These are phyloP conservation scores for Caenorhabditis sp. DNA, from an alignment of 2,888 invertebrate genomes.

Conservation along the genomic window DNA sequence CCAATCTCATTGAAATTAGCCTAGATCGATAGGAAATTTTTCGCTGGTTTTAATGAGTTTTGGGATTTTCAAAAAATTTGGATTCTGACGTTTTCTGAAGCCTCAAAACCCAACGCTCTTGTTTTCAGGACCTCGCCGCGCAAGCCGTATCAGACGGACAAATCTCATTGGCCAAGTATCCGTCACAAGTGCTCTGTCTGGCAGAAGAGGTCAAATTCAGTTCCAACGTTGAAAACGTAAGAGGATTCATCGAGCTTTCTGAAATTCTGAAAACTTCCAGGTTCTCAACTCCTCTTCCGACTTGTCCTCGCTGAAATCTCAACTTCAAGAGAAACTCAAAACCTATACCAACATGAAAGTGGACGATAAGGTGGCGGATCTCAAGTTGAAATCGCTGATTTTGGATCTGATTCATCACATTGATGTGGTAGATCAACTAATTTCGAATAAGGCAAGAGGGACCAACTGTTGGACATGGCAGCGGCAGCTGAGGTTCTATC, in stretches of 20 bases:
- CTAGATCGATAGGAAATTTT: too few species aligned
- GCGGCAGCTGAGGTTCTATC: slow-evolving; percentile 89
- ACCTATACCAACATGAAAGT: slow-evolving; percentile 85
- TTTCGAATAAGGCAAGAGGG: slow-evolving; percentile 86
- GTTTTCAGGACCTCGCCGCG: slow-evolving; percentile 85
- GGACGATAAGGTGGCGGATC: slow-evolving; percentile 86
- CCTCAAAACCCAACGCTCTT: too few species aligned
- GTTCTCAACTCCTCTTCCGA: slow-evolving; percentile 40
- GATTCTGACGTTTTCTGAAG: too few species aligned
- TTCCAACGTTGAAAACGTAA: slow-evolving; percentile 89
- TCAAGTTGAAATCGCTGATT: slow-evolving; percentile 94
- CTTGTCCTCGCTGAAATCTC: slow-evolving; percentile 82
- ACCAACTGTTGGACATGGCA: slow-evolving; percentile 92
- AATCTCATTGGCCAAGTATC: slow-evolving; percentile 87
- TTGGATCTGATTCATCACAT: slow-evolving; percentile 95
- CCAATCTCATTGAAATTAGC: too few species aligned
- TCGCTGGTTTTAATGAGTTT: too few species aligned
- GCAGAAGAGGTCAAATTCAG: slow-evolving; percentile 92
- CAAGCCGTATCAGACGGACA: slow-evolving; percentile 85
- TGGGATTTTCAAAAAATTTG: too few species aligned
- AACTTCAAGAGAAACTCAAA: slow-evolving; percentile 84
- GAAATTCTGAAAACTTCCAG: slow-evolving; percentile 43
- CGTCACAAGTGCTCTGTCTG: slow-evolving; percentile 91
- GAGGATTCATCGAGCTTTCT: not conserved
- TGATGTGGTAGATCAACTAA: slow-evolving; percentile 89